Percentiles rank a stretch among this genome's conserved stretches.
phyloP scores from a whole-genome alignment of 92 coral and sea anemone genomes.

The Pocillopora meandrina region DNA sequence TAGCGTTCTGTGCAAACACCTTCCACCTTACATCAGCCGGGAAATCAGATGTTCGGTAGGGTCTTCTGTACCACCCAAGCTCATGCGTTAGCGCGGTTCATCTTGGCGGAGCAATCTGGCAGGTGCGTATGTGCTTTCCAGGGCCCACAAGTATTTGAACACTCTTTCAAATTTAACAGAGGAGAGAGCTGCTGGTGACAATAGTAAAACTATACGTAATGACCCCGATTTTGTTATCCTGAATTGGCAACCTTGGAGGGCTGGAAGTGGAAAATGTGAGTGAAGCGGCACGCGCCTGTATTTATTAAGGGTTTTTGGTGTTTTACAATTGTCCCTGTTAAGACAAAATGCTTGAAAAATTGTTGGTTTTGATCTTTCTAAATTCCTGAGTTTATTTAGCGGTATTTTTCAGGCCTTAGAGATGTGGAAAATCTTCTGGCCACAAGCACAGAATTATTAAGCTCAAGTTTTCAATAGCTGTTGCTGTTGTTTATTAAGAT shows the following conservation, averaged over 20 bases:
- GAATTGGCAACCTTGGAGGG: constrained; percentile 80
- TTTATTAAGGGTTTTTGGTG: too few species aligned
- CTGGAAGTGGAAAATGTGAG: constrained; percentile 81
- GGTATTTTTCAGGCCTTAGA: too few species aligned
- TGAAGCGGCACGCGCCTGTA: background rate
- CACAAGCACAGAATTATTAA: too few species aligned
- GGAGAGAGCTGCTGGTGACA: constrained; percentile 19
- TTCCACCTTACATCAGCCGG: background rate
- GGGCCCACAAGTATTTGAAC: constrained; percentile 37
- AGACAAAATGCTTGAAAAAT: too few species aligned
- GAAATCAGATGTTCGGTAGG: background rate
- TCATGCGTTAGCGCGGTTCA: too few species aligned
- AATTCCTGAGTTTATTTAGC: too few species aligned
- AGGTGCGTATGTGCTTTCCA: constrained; percentile 12
- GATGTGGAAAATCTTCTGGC: too few species aligned
- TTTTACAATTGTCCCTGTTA: too few species aligned
- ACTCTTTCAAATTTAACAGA: too few species aligned
- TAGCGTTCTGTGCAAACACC: constrained; percentile 5
- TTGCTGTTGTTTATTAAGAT: too few species aligned
- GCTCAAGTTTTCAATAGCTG: too few species aligned
- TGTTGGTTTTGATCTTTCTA: too few species aligned
- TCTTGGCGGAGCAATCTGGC: constrained; percentile 18
- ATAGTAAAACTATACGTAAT: constrained; percentile 22
- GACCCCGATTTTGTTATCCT: constrained; percentile 77
- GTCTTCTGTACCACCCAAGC: constrained; percentile 21